phyloP scores from a whole-genome alignment of 2,113 vertebrate species.

The Proterorhinus semilunaris region DNA sequence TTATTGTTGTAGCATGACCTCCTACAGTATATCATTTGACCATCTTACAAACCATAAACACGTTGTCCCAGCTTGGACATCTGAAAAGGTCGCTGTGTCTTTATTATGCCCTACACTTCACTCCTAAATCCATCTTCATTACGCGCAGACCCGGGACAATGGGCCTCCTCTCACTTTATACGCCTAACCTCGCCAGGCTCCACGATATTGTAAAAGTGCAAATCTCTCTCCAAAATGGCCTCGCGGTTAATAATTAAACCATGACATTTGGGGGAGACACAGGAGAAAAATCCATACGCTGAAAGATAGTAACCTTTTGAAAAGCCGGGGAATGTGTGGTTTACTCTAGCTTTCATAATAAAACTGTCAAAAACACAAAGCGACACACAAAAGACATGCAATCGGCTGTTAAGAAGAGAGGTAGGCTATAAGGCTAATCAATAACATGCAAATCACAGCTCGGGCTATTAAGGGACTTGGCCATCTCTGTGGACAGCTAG shows the following conservation, averaged over 20 bases:
- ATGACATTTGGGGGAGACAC: slow-evolving; percentile 75
- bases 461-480: slow-evolving; percentile 35
- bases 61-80: slow-evolving; percentile 37
- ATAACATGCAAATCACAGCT: slow-evolving; percentile 57
- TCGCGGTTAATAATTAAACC: slow-evolving; percentile 78
- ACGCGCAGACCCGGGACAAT: slow-evolving; percentile 66
- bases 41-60: slow-evolving; percentile 18
- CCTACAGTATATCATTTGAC: slow-evolving; percentile 32
- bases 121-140: slow-evolving; percentile 77
- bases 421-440: slow-evolving; percentile 59
- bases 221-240: slow-evolving; percentile 68
- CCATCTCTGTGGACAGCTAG: slow-evolving; percentile 16
- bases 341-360: slow-evolving; percentile 66
- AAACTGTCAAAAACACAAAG: slow-evolving; percentile 66
- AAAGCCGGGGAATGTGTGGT: slow-evolving; percentile 47
- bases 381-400: slow-evolving; percentile 49
- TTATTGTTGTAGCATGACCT: background rate
- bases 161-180: slow-evolving; percentile 60
- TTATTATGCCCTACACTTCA: slow-evolving; percentile 69
- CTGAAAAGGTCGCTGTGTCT: slow-evolving; percentile 67
- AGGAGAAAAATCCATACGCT: slow-evolving; percentile 73
- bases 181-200: slow-evolving; percentile 72
- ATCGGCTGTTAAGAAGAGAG: slow-evolving; percentile 49
- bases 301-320: slow-evolving; percentile 77
- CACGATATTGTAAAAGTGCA: slow-evolving; percentile 71